A percentile compares a stretch with the other conserved stretches of the same genome.
Conservation (phyloP, 2,888 invertebrate genomes). For the Dilophus febrilis region DNA sequence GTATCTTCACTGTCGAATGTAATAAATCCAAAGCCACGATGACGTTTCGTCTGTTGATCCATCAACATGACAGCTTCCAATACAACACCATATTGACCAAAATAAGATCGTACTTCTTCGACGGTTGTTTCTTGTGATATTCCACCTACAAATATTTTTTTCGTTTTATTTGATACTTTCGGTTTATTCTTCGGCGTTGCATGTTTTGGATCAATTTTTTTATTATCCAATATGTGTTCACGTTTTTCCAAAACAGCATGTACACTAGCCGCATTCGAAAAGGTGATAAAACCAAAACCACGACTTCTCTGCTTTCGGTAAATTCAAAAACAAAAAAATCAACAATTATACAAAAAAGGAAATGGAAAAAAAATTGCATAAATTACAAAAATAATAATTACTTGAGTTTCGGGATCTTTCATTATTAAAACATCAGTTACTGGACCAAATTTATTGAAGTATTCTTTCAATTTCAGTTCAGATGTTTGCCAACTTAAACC, state of each 20-base stretch:
- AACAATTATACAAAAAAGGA: slow-evolving; percentile 4
- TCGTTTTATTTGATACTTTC: slow-evolving; percentile 69
- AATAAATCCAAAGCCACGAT: slow-evolving; percentile 81
- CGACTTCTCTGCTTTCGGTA: slow-evolving; percentile 63
- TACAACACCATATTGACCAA: slow-evolving; percentile 76
- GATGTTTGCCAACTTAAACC: slow-evolving; percentile 89
- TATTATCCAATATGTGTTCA: slow-evolving; percentile 79
- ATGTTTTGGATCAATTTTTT: slow-evolving; percentile 88
- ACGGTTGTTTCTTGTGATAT: slow-evolving; percentile 84
- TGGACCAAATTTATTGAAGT: slow-evolving; percentile 82
- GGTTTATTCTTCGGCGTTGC: slow-evolving; percentile 82
- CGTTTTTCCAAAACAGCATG: slow-evolving; percentile 83
- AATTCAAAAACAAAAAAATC: slow-evolving; percentile 9
- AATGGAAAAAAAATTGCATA: background rate
- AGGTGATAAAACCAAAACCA: slow-evolving; percentile 85
- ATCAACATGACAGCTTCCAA: slow-evolving; percentile 87
- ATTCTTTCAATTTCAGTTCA: slow-evolving; percentile 79
- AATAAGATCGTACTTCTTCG: slow-evolving; percentile 79
- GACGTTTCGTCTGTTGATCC: slow-evolving; percentile 85
- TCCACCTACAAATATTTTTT: slow-evolving; percentile 85
- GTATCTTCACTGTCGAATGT: slow-evolving; percentile 85
- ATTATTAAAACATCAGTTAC: slow-evolving; percentile 84
- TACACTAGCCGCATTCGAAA: slow-evolving; percentile 77
- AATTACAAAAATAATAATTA: slow-evolving; percentile 27
- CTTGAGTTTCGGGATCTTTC: slow-evolving; percentile 90